These are phyloP conservation scores for Luehdorfia chinensis DNA, from an alignment of 1,140 invertebrate species.

Conservation along the genomic window DNA sequence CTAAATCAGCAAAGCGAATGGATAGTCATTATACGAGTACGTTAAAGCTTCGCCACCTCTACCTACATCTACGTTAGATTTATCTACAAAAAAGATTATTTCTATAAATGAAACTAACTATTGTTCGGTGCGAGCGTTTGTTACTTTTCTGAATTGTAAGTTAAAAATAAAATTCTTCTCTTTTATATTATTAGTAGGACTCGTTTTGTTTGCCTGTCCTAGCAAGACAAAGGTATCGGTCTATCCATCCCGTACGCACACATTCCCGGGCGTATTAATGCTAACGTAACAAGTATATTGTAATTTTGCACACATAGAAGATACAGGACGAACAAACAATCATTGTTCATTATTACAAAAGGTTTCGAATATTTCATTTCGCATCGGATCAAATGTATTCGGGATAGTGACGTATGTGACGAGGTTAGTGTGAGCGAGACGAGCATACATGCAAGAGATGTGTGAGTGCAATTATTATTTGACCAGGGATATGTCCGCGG, in stretches of 20 bases:
- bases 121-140: conserved; percentile 69
- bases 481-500: conserved; percentile 72
- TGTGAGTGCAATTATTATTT: conserved; percentile 74
- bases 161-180: conserved; percentile 74
- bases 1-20: conserved; percentile 55
- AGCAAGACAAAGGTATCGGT: conserved; percentile 72
- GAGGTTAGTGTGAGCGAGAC: conserved; percentile 52
- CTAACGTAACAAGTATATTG: conserved; percentile 73
- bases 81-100: conserved; percentile 76
- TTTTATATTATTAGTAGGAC: conserved; percentile 73
- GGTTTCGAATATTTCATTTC: conserved; percentile 74
- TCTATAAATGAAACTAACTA: conserved; percentile 72
- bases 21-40: conserved; percentile 51
- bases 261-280: conserved; percentile 56
- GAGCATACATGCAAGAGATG: conserved; percentile 34
- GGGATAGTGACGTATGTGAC: conserved; percentile 54
- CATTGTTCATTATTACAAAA: conserved; percentile 77
- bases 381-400: conserved; percentile 69
- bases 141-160: conserved; percentile 71
- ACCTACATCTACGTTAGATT: conserved; percentile 70
- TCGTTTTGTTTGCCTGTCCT: conserved; percentile 72
- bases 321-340: conserved; percentile 74
- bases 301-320: conserved; percentile 75
- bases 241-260: conserved; percentile 69
- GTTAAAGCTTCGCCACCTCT: conserved; percentile 50